phyloP scores from a whole-genome alignment of 2,113 vertebrate genomes.

The Amphiprion ocellaris region DNA sequence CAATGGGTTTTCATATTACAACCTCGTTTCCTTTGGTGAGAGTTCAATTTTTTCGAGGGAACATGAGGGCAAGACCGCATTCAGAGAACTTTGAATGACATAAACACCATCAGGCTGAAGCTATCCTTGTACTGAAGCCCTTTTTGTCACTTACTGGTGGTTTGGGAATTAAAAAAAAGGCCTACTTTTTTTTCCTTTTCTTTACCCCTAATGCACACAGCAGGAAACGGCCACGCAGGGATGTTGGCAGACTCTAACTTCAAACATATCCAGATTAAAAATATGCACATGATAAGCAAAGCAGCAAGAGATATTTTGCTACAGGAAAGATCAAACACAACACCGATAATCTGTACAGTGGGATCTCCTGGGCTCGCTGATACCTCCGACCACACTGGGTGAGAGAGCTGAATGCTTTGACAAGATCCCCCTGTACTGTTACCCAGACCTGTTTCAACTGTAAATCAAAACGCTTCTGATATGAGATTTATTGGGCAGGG shows the following conservation, averaged over 20 bases:
- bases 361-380: conserved; percentile 66
- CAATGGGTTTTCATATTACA: conserved; percentile 60
- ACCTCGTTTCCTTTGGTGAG: conserved; percentile 49
- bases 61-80: conserved; percentile 14
- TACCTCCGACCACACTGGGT: conserved; percentile 61
- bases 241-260: conserved; percentile 38
- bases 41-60: conserved; percentile 54
- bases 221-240: conserved; percentile 26
- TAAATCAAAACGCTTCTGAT: conserved; percentile 77
- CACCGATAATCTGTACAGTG: conserved; percentile 67
- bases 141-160: conserved; percentile 19
- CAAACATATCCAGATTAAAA: conserved; percentile 56
- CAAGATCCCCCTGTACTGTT: conserved; percentile 73
- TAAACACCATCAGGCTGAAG: conserved; percentile 28
- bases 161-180: conserved; percentile 42
- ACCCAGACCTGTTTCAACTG: conserved; percentile 69
- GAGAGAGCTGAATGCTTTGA: conserved; percentile 72
- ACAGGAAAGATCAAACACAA: conserved; percentile 65
- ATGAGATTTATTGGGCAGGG: conserved; percentile 69
- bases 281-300: conserved; percentile 64
- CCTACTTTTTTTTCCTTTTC: conserved; percentile 21
- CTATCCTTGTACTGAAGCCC: conserved; percentile 7
- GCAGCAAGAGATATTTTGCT: conserved; percentile 61
- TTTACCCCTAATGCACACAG: conserved; percentile 46
- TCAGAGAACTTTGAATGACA: conserved; percentile 36